These are phyloP conservation scores for Ceratitis capitata DNA, from an alignment of 1,140 invertebrate species.

Conservation along the genomic window DNA sequence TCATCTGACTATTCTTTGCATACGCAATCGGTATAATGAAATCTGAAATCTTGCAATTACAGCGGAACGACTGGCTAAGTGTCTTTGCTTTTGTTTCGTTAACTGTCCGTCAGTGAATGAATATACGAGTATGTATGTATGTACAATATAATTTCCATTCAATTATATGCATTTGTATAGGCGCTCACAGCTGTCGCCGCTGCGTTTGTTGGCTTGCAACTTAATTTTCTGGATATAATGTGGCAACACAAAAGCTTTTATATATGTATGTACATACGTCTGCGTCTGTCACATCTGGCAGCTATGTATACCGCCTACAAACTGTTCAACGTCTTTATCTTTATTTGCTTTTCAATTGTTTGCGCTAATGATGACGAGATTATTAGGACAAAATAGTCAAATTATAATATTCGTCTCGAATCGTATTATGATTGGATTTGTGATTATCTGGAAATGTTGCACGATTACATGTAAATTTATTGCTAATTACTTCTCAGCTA, in stretches of 20 bases:
- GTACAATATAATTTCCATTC: not conserved
- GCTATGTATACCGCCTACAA: not conserved
- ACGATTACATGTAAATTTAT: not conserved
- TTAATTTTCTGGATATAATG: not conserved
- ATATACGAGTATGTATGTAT: not conserved
- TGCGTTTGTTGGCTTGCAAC: not conserved
- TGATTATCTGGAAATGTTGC: not conserved
- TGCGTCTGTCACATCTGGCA: not conserved
- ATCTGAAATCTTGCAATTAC: conserved; percentile 9
- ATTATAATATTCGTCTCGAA: not conserved
- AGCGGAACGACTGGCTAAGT: not conserved
- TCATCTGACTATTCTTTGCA: not conserved
- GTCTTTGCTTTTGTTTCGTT: not conserved
- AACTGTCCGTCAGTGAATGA: not conserved
- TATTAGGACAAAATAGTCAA: not conserved
- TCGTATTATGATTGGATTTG: not conserved
- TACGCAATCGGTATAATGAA: not conserved
- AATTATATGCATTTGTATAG: not conserved
- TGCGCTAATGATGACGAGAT: not conserved
- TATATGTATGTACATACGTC: not conserved
- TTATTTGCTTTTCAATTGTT: not conserved
- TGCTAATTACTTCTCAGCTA: not conserved
- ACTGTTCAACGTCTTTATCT: not conserved
- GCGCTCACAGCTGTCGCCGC: not conserved
- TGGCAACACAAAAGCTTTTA: not conserved